Evolutionary conservation across 2,113 vertebrate species (phyloP).

Genomic region (Cervus canadensis): DNA sequence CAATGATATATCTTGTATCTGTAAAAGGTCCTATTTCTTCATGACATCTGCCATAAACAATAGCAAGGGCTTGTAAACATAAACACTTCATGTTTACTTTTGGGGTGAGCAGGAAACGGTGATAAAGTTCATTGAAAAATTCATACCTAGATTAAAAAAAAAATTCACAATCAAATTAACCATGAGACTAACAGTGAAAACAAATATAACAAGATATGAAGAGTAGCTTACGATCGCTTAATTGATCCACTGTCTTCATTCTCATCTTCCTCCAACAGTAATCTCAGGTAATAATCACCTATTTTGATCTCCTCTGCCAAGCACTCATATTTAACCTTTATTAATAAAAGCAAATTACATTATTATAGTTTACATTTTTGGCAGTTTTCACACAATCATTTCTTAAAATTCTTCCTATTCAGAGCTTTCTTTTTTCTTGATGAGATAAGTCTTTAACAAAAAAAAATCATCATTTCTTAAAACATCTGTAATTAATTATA

Average conservation of each 20-base stretch:
- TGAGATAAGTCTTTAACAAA: background rate
- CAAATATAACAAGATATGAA: conserved; percentile 18
- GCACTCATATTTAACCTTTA: conserved; percentile 97
- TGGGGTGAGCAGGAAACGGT: conserved; percentile 97
- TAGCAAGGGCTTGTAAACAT: conserved; percentile 96
- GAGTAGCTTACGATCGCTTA: conserved; percentile 93
- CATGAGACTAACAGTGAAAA: background rate
- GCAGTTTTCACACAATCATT: background rate
- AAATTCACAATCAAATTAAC: conserved; percentile 46
- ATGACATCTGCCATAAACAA: conserved; percentile 96
- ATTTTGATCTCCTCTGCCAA: conserved; percentile 99
- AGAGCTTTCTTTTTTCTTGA: background rate
- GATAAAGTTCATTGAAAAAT: conserved; percentile 99
- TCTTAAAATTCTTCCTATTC: conserved; percentile 29
- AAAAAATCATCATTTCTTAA: background rate
- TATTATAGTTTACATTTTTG: conserved; percentile 5
- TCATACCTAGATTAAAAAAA: conserved; percentile 86
- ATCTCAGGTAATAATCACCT: conserved; percentile 96
- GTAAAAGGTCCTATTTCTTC: conserved; percentile 97
- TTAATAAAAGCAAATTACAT: conserved; percentile 58
- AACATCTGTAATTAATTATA: conserved; percentile 17
- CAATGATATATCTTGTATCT: conserved; percentile 97
- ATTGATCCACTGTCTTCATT: conserved; percentile 94
- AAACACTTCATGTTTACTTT: conserved; percentile 99
- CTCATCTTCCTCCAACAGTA: conserved; percentile 97